Conservation (phyloP, 2,888 invertebrate genomes). For the Amblyjoppa fuscipennis region DNA sequence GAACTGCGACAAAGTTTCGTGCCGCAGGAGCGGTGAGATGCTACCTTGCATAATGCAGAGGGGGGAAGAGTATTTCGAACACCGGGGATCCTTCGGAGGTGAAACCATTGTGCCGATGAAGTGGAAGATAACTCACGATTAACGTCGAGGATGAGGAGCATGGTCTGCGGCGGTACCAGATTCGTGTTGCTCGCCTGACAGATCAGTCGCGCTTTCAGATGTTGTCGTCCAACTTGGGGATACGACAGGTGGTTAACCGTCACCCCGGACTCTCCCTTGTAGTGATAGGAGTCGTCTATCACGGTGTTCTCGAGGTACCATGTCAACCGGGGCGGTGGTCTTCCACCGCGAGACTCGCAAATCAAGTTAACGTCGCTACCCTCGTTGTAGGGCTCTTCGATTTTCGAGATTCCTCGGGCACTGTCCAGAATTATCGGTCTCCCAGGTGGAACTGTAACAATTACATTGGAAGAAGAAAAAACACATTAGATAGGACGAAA, state of each 20-base stretch:
- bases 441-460: conserved; percentile 91
- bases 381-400: conserved; percentile 94
- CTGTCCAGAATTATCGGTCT: conserved; percentile 93
- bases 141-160: conserved; percentile 92
- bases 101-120: not conserved
- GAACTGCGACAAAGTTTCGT: not conserved
- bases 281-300: conserved; percentile 93
- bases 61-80: conserved; percentile 1
- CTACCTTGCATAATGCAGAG: not conserved
- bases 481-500: not conserved
- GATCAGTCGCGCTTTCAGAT: conserved; percentile 93
- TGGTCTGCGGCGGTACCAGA: conserved; percentile 91
- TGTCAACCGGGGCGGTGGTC: conserved; percentile 92
- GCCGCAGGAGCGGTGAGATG: not conserved
- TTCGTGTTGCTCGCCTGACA: conserved; percentile 96
- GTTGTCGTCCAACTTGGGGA: conserved; percentile 93
- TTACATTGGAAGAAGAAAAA: conserved; percentile 63
- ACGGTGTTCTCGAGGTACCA: conserved; percentile 95
- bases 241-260: conserved; percentile 93
- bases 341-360: conserved; percentile 94
- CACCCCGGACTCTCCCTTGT: conserved; percentile 88
- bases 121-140: conserved; percentile 90
- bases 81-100: not conserved
- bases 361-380: conserved; percentile 93
- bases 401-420: conserved; percentile 88